Conservation (phyloP, 2,888 invertebrate genomes). For the Scaptomyza polygonia region DNA sequence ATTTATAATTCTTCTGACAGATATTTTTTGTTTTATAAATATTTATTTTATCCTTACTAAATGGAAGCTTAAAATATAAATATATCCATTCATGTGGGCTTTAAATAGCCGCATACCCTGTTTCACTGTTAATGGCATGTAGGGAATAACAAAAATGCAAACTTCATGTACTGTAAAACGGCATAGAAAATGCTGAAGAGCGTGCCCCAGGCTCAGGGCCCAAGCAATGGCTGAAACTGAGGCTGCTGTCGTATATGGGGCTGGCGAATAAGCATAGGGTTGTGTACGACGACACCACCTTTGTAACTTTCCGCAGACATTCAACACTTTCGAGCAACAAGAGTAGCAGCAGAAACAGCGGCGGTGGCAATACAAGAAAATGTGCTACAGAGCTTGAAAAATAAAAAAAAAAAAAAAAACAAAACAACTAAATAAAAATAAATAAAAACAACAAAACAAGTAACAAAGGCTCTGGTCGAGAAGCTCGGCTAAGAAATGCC, state of each 20-base stretch:
- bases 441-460: background rate
- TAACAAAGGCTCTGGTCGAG: no score
- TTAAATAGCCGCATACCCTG: background rate
- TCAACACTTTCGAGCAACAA: conserved; percentile 68
- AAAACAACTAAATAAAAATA: conserved; percentile 15
- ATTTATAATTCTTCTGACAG: no score
- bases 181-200: conserved; percentile 70
- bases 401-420: conserved; percentile 28
- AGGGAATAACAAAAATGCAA: conserved; percentile 61
- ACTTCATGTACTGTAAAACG: conserved; percentile 66
- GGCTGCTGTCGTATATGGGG: conserved; percentile 11
- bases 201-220: conserved; percentile 43
- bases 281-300: conserved; percentile 58
- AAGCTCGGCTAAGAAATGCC: no score
- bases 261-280: conserved; percentile 6
- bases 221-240: conserved; percentile 34
- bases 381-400: conserved; percentile 45
- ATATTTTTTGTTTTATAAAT: no score
- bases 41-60: no score
- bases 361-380: conserved; percentile 49
- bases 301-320: conserved; percentile 73
- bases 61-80: no score
- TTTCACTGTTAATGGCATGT: background rate
- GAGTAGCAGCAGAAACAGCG: conserved; percentile 24
- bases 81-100: no score